Percentiles rank a stretch among this genome's conserved stretches.
Evolutionary conservation across 2,113 vertebrate genomes (phyloP).

Genomic region (Sprattus sprattus): DNA sequence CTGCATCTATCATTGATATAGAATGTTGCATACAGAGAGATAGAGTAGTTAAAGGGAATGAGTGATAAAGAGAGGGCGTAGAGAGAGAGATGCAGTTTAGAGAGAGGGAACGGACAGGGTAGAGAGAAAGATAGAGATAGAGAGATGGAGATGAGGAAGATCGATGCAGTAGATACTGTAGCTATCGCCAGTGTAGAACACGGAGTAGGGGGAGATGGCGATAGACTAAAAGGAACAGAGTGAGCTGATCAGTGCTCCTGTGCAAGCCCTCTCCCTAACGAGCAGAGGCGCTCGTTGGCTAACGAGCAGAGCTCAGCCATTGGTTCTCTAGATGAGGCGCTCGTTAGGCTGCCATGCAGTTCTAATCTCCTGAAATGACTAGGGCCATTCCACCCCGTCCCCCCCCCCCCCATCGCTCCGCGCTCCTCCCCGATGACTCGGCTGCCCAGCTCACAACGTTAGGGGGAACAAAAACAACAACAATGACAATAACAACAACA

Average conservation of each 20-base stretch:
- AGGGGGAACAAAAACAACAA: neutral
- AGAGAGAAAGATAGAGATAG: neutral
- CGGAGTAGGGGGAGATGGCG: neutral
- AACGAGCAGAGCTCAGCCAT: conserved; percentile 21
- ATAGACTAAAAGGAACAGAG: neutral
- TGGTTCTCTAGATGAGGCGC: neutral
- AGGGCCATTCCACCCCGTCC: neutral
- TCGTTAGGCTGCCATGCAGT: conserved; percentile 17
- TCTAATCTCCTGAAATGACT: conserved; percentile 11
- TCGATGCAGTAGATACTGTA: neutral
- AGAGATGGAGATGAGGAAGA: neutral
- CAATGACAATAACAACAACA: neutral
- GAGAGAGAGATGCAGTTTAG: neutral
- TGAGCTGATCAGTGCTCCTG: neutral
- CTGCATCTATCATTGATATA: neutral
- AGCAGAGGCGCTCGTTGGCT: neutral
- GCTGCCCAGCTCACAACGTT: neutral
- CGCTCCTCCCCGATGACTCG: neutral
- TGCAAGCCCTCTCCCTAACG: neutral
- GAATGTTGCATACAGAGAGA: neutral
- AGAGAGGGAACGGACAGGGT: too few species aligned
- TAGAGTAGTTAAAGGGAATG: neutral
- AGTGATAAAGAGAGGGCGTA: neutral
- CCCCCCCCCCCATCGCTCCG: neutral
- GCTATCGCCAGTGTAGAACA: neutral